Evolutionary conservation across 1,140 invertebrate species (phyloP), one percentile per base, ranked within the genome.

Genomic region (Hycleus cichorii): DNA sequence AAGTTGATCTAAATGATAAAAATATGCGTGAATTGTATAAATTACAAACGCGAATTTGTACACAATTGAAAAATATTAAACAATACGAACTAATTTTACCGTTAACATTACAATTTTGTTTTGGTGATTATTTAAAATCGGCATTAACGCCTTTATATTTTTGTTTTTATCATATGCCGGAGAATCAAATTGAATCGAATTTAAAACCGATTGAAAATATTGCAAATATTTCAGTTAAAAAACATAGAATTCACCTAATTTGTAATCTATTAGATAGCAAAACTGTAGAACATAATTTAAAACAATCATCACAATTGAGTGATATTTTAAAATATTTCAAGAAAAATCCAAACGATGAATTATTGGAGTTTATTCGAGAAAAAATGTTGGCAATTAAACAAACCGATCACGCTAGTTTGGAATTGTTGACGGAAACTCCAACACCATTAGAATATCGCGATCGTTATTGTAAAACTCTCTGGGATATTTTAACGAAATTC

Each of bases 401-500:
- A 46, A 27, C 18, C 3, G 39, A 45, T 32, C 7, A 46, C 11
- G 3, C 27, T 4, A 25, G 44, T 18, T 46, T 53, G n/a, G 39
- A 53, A 6, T 32, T n/a, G 26, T 27, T 43, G 10, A 11, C 44
- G n/a, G 39, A 53, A 44, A 24, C 18, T n/a, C 27, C 1, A 8
- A 9, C 38, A 26, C 43, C 51, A 10, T n/a, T 26, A 27, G 43
- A 32, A n/a, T 53, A 53, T 27, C 32, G 18, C 9, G 10, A 12
- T 6, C 10, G 24, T 26, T 53, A 42, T 53, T 26, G 39, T 12
- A 32, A 26, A 38, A 11, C 4, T 9, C 11, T 53, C 9, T 53
- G 51, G 51, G 45, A 57, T n/a, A 57, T 57, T 48, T 49, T 57
- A 39, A 26, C 32, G 7, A 32, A 32, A 32, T 32, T 32, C 32